A percentile compares a stretch with the other conserved stretches of the same genome.
Evolutionary conservation across 1,140 invertebrate species (phyloP).

Genomic region (Drosophila busckii): DNA sequence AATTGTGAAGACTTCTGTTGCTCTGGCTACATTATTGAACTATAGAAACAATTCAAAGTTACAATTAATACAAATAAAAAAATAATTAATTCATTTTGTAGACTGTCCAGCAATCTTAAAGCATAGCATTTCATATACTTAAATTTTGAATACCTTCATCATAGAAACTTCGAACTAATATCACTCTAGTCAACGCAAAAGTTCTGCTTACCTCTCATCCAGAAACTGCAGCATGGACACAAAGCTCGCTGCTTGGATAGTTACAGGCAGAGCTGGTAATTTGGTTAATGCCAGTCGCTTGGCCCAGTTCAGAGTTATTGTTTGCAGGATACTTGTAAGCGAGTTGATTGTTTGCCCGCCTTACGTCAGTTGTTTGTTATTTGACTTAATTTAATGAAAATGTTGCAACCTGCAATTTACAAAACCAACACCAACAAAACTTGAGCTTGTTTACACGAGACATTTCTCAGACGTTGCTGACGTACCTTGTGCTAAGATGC

Average conservation of each 20-base stretch:
- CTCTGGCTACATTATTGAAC: too few relatives aligned
- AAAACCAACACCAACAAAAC: slow-evolving; percentile 63
- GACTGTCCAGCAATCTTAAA: too few relatives aligned
- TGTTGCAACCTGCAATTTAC: slow-evolving; percentile 75
- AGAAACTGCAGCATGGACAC: too few relatives aligned
- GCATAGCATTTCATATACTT: too few relatives aligned
- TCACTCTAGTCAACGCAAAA: too few relatives aligned
- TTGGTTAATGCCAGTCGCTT: slow-evolving; percentile 43
- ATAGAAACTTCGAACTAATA: too few relatives aligned
- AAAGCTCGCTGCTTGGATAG: not conserved
- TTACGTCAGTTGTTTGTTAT: slow-evolving; percentile 53
- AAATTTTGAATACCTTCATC: too few relatives aligned
- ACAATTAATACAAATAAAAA: too few relatives aligned
- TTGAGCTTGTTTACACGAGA: slow-evolving; percentile 58
- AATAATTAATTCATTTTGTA: too few relatives aligned
- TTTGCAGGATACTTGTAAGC: slow-evolving; percentile 34
- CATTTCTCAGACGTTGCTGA: not conserved
- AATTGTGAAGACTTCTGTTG: too few relatives aligned
- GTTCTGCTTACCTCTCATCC: too few relatives aligned
- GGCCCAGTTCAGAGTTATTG: slow-evolving; percentile 40
- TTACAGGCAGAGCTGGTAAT: slow-evolving; percentile 16
- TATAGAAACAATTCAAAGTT: too few relatives aligned
- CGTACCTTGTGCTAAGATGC: slow-evolving; percentile 30
- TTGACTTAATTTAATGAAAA: slow-evolving; percentile 76
- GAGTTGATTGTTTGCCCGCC: slow-evolving; percentile 47